Evolutionary conservation across 2,888 invertebrate species (phyloP).

Genomic region (Tetropium fuscum): DNA sequence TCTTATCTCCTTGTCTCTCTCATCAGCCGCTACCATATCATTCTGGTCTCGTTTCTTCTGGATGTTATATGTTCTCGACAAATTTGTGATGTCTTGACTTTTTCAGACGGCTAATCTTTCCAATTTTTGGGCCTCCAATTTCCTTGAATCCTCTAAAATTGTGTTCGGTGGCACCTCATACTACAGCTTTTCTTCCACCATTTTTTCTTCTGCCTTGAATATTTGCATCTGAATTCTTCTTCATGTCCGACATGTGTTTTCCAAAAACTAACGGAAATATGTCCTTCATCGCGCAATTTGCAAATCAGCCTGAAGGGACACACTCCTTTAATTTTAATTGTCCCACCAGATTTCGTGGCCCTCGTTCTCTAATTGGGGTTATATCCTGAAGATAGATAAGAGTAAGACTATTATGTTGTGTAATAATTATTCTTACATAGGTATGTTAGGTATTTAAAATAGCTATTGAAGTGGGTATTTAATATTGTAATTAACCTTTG

Average conservation of each 20-base stretch:
- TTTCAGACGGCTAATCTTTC: not conserved
- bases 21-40: not conserved
- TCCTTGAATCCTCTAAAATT: not conserved
- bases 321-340: not conserved
- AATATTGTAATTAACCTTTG: not conserved
- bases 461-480: not conserved
- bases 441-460: not conserved
- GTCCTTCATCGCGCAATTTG: not conserved
- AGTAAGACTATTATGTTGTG: not conserved
- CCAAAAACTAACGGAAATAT: not conserved
- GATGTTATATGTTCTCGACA: not conserved
- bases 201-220: not conserved
- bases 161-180: not conserved
- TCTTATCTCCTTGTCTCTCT: too few relatives aligned
- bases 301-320: not conserved
- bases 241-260: conserved; percentile 5
- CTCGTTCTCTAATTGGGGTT: not conserved
- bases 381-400: not conserved
- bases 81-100: not conserved
- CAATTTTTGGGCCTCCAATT: not conserved
- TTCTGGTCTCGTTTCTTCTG: not conserved
- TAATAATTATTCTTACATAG: not conserved
- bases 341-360: not conserved
- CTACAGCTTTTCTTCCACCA: not conserved
- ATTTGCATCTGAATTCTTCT: not conserved